A percentile compares a stretch with the other conserved stretches of the same genome.
These are phyloP conservation scores for Colossoma macropomum DNA, from an alignment of 2,113 vertebrate species.

Conservation along the genomic window DNA sequence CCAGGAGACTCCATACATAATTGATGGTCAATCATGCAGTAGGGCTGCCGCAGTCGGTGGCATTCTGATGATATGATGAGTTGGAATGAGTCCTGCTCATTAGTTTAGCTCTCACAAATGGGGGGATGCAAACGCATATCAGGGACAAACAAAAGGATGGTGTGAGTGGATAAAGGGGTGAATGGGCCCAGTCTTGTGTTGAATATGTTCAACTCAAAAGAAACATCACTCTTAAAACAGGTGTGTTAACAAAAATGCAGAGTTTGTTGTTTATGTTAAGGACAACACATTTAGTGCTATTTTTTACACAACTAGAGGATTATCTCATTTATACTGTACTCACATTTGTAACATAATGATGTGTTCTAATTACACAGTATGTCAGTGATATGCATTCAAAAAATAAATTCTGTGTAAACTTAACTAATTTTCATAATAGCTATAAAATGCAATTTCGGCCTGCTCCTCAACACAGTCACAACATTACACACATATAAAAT, in stretches of 20 bases:
- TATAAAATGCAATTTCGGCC: no score
- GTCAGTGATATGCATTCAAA: no score
- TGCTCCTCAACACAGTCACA: no score
- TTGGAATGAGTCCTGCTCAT: conserved; percentile 65
- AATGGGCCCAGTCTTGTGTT: not conserved
- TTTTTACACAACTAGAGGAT: not conserved
- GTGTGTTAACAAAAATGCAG: not conserved
- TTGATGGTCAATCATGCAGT: conserved; percentile 75
- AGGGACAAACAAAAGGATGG: not conserved
- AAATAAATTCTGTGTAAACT: no score
- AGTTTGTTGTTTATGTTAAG: not conserved
- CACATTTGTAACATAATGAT: no score
- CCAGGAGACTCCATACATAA: conserved; percentile 76
- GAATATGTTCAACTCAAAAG: not conserved
- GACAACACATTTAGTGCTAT: not conserved
- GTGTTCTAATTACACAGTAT: no score
- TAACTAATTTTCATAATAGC: no score
- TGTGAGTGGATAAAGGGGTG: not conserved
- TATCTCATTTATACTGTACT: no score
- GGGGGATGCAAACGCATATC: not conserved
- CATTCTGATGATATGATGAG: conserved; percentile 66
- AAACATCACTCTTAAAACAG: not conserved
- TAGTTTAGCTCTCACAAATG: conserved; percentile 40
- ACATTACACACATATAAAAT: no score
- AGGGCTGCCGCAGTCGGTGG: conserved; percentile 69